A percentile compares a stretch with the other conserved stretches of the same genome.
Conservation (phyloP, 2,113 vertebrate species). For the Hipposideros armiger region DNA sequence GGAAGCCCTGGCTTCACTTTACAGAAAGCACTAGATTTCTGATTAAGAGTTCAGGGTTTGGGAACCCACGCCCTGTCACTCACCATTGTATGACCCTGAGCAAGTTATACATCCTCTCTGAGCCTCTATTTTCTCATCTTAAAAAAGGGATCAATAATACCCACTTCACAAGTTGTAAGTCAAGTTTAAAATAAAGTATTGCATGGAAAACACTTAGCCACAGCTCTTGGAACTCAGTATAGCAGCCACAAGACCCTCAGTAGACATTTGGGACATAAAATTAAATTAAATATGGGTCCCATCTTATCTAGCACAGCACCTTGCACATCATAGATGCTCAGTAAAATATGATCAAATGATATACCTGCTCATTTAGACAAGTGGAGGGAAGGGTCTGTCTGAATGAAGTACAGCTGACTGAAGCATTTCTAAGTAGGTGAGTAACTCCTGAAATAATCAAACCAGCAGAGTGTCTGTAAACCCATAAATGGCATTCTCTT, state of each 20-base stretch:
- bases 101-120: neutral
- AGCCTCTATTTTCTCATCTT: neutral
- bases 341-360: slow-evolving; percentile 15
- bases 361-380: neutral
- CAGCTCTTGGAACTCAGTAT: neutral
- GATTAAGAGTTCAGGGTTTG: neutral
- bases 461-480: neutral
- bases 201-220: neutral
- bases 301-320: neutral
- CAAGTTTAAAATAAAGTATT: slow-evolving; percentile 36
- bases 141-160: neutral
- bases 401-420: neutral
- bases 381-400: neutral
- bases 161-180: neutral
- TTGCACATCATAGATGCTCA: neutral
- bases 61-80: neutral
- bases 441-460: neutral
- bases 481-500: neutral
- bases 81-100: neutral
- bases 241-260: neutral
- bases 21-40: neutral
- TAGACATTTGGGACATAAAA: slow-evolving; percentile 3
- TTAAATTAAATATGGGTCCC: neutral
- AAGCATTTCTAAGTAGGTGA: neutral
- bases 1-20: neutral